Evolutionary conservation across 1,140 invertebrate genomes (phyloP), one percentile per base, ranked within the genome.

Genomic region (Drosophila obscura): DNA sequence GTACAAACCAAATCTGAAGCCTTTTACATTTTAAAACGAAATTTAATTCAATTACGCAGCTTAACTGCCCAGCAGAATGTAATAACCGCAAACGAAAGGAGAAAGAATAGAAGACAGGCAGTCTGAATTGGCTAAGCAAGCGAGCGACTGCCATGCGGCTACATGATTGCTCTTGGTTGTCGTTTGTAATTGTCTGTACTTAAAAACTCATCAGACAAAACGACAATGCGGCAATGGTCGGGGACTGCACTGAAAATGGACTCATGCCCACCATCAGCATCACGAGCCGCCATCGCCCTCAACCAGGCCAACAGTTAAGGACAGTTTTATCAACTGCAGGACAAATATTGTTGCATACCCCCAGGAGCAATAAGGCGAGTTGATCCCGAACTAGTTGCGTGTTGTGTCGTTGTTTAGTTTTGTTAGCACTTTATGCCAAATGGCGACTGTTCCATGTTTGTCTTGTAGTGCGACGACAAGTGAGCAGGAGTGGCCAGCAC

Each of bases 161-260:
- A 45, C 46, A 73, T 73, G 71, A 74, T 74, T 74, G 72, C 56
- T 44, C 28, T 63, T 58, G 68, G 63, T 76, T 84, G 81, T 74
- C 69, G 56, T 73, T 88, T 83, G 83, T 88, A 83, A 87, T 83
- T 87, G 83, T 83, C 77, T 61, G 83, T 88, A 88, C 79, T 87
- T 87, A 87, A 87, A 87, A 87, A 88, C 83, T 87, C 83, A 87
- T 87, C 83, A 87, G 82, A 87, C 83, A 79, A 39, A 88, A 82
- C 83, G 83, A 88, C 83, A 85, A 81, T 87, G 81, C 61, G 68
- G 58, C 55, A 61, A 55, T 52, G 59, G 58, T 28, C 60, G n/a
- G 44, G 15, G 15, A 19, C 4, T 15, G 19, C 45, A 22, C 35
- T 39, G 35, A 28, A 22, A 56, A 13, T 56, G 66, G 63, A 69